A percentile compares a stretch with the other conserved stretches of the same genome.
Conservation (phyloP, 2,113 vertebrate genomes). For the Coracopsis vasa region DNA sequence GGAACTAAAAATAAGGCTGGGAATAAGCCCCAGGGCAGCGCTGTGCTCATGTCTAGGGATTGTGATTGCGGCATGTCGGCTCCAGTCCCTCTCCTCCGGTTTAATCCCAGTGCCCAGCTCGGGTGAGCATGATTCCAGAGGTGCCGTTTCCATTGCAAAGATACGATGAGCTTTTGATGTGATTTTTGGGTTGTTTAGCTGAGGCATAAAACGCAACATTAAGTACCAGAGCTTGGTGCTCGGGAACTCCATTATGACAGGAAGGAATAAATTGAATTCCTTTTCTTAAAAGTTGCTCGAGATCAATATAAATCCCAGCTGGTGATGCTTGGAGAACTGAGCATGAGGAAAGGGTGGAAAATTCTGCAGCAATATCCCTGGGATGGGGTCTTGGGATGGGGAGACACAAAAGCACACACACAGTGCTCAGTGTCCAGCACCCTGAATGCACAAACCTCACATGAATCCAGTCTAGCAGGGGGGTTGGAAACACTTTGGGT, state of each 20-base stretch:
- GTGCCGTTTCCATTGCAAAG: constrained; percentile 2
- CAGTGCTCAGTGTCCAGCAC: neutral
- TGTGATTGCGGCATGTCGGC: neutral
- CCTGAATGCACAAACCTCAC: neutral
- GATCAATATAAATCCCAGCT: constrained; percentile 27
- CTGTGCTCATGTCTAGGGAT: neutral
- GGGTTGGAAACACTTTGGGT: neutral
- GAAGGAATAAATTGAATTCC: constrained; percentile 46
- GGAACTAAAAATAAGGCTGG: neutral
- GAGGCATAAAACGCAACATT: constrained; percentile 34
- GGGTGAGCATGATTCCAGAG: neutral
- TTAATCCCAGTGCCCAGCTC: neutral
- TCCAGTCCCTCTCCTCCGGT: neutral
- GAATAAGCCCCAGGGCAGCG: neutral
- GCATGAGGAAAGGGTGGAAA: neutral
- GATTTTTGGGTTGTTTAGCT: constrained; percentile 37
- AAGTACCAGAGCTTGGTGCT: constrained; percentile 24
- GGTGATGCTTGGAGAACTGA: neutral
- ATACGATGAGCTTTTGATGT: constrained; percentile 3
- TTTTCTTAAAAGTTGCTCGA: constrained; percentile 17
- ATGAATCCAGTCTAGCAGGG: neutral
- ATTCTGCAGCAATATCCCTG: neutral
- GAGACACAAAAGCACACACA: neutral
- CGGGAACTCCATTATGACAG: neutral
- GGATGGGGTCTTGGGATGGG: neutral